phyloP scores from a whole-genome alignment of 2,797 vertebrate species.

The Mallotus villosus region DNA sequence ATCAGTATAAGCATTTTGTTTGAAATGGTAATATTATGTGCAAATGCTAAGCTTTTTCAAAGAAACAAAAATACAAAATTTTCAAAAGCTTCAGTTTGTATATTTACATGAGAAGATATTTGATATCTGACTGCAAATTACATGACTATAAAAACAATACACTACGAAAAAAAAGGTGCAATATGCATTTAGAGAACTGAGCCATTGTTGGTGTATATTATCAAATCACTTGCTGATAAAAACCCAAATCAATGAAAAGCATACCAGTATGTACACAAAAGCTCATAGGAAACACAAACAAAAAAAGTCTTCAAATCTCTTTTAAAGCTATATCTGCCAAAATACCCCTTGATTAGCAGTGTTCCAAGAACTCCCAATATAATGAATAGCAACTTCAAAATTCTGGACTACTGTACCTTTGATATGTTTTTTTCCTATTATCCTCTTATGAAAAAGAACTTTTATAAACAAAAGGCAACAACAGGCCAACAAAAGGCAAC shows the following conservation, averaged over 20 bases:
- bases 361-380: conserved; percentile 64
- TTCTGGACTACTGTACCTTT: conserved; percentile 57
- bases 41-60: conserved; percentile 56
- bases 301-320: conserved; percentile 42
- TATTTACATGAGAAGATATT: conserved; percentile 68
- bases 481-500: conserved; percentile 73
- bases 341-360: conserved; percentile 58
- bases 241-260: conserved; percentile 49
- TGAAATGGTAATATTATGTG: conserved; percentile 56
- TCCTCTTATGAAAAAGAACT: conserved; percentile 62
- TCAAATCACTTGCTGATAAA: conserved; percentile 64
- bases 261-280: conserved; percentile 68
- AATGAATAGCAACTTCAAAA: conserved; percentile 54
- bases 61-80: conserved; percentile 65
- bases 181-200: conserved; percentile 48
- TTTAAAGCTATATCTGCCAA: conserved; percentile 77
- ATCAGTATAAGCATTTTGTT: conserved; percentile 49
- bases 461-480: conserved; percentile 79
- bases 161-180: conserved; percentile 49
- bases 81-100: conserved; percentile 44
- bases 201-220: conserved; percentile 47
- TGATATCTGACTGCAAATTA: conserved; percentile 40
- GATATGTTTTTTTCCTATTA: conserved; percentile 73
- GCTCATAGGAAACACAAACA: conserved; percentile 49
- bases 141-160: conserved; percentile 46